Evolutionary conservation across 2,797 vertebrate genomes (phyloP), one percentile per base, ranked within the genome.

Genomic region (Arnoldichthys spilopterus): DNA sequence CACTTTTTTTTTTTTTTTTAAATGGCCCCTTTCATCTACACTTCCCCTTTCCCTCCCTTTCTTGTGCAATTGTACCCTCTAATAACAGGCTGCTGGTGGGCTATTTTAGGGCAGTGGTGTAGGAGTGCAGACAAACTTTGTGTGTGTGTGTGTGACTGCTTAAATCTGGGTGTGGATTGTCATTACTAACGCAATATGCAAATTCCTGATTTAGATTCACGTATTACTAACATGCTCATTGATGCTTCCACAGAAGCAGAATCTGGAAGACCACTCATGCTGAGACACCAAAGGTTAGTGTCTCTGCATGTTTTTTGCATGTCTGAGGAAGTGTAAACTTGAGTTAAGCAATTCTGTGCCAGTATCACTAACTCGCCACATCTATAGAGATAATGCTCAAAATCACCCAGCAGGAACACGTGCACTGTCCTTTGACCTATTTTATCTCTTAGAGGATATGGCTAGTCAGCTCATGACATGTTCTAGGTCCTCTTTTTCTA

Each of bases 81-180:
- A 80, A 75, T 70, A 54, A 76, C 56, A 54, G 66, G 47, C 64
- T 61, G 47, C 43, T 47, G 72, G 16, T 22, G 8, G 32, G 56
- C 26, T 80, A 80, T 80, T 80, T 75, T 37, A 69, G 37, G 34
- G 62, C 62, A 49, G n/a, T 2, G 54, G 64, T 66, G 32, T 18
- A 51, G 7, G 43, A 68, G 58, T 16, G 45, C 64, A 77, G 26
- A 69, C 2, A 15, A 6, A 26, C 58, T 49, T 28, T 59, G 26
- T 16, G 12, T 58, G 26, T 51, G 49, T 18, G 58, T 62, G 30
- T 62, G 59, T n/a, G 20, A 40, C 20, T 15, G 2, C 6, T 63
- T 70, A 70, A 72, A 30, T 43, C 34, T 7, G n/a, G 20, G 61
- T 22, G 20, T 47, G 64, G 12, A n/a, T n/a, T 12, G 30, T 71